Base-by-base conservation (phyloP, 2,797 vertebrate species). In the Chaetodon trifasciatus region DNA sequence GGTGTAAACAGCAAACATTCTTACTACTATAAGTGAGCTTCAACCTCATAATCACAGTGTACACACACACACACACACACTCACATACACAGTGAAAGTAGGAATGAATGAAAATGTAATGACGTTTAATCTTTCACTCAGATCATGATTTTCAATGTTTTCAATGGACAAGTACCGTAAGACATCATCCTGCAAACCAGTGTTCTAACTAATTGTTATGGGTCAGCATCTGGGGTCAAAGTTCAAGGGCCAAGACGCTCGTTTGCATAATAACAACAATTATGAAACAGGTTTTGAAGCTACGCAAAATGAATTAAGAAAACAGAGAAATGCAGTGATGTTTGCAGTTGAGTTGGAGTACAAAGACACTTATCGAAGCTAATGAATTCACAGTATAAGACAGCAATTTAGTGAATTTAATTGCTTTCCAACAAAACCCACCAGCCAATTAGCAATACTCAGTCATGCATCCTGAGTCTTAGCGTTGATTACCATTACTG, bases 401-500 rank as follows among this genome's bases (percentile, higher is more conserved):
- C 42, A 52, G 6, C 32, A 39, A 42, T 55, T 58, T 3, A 60
- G 37, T 42, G 3, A 50, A 78, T 81, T 35, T 52, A 78, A 79
- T 40, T 68, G 46, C 65, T 57, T 53, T 55, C 40, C 40, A 68
- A 79, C 56, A 60, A 70, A 58, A 74, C 35, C 70, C 52, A 37
- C 0, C 6, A 15, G 42, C 32, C 53, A 44, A 57, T 77, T 76
- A 64, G 44, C 19, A 79, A 73, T 32, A 63, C n/a, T 72, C 10
- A 2, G 58, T 64, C 73, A 70, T 24, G 53, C 56, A 76, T 74
- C 46, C 3, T 17, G 28, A 62, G 67, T 74, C 24, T 76, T 32
- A 60, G 65, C 71, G 67, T 76, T 68, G 74, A 90, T 89, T 88
- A 89, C 75, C 83, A 81, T 86, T 42, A 28, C 10, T 78, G 78